Conservation (phyloP, 2,113 vertebrate genomes). For the Syngnathus scovelli region DNA sequence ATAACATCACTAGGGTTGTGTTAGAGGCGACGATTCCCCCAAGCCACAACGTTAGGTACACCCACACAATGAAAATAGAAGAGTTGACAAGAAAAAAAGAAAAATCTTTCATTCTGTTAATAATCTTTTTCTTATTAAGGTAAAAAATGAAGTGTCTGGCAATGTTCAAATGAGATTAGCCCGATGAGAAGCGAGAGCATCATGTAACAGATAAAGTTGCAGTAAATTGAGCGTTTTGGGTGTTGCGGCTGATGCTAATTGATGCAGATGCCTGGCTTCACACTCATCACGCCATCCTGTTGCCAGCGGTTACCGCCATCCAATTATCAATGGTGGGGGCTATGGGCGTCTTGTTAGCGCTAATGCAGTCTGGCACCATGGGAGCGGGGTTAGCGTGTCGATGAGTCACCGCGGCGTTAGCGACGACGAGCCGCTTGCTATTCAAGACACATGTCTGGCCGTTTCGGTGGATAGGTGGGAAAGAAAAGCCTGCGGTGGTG, state of each 20-base stretch:
- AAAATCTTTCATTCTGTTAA: too few relatives aligned
- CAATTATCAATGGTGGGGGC: slow-evolving; percentile 52
- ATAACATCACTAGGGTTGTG: too few relatives aligned
- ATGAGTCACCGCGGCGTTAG: slow-evolving; percentile 31
- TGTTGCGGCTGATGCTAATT: slow-evolving; percentile 29
- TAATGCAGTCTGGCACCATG: slow-evolving; percentile 52
- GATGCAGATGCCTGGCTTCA: slow-evolving; percentile 29
- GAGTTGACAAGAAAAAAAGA: too few relatives aligned
- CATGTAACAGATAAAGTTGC: background rate
- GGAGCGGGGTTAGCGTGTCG: slow-evolving; percentile 34
- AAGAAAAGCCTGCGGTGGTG: background rate
- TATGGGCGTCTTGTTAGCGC: slow-evolving; percentile 50
- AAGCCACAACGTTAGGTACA: too few relatives aligned
- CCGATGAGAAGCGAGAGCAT: background rate
- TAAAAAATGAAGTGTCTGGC: background rate
- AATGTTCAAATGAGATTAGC: background rate
- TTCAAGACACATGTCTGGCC: slow-evolving; percentile 24
- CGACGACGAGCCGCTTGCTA: slow-evolving; percentile 40
- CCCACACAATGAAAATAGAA: too few relatives aligned
- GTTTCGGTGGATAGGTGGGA: slow-evolving; percentile 1
- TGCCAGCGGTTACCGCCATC: slow-evolving; percentile 33
- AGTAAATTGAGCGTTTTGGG: background rate
- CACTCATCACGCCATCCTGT: slow-evolving; percentile 34
- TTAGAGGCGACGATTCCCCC: too few relatives aligned
- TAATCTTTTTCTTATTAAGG: too few relatives aligned